Evolutionary conservation across 1,140 invertebrate genomes (phyloP), one percentile per base, ranked within the genome.

Genomic region (Cotesia chilonis): DNA sequence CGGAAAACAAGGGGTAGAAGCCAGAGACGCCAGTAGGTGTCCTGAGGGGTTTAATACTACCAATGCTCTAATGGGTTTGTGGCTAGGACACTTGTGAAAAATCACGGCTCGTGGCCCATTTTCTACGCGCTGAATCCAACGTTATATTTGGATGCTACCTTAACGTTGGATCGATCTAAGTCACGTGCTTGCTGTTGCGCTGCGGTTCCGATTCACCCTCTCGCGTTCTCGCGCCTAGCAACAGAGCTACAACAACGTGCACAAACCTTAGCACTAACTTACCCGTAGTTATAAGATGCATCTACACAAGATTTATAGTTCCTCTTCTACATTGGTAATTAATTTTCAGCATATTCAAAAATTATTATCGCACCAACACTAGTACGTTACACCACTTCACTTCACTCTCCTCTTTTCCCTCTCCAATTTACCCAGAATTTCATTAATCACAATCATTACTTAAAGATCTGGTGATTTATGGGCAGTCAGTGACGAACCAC

Each of bases 111-210:
- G 41, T 68, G 71, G 71, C 71, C 71, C 47, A 72, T 72, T 72
- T 72, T 72, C 64, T 38, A 17, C 35, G 28, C 17, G 20, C 36
- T 54, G 54, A 68, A 68, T 72, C 65, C 64, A 67, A 67, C 28
- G 63, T 72, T 63, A n/a, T 12, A 52, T 66, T 70, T 57, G 65
- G 68, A 52, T 63, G 54, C 37, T 17, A 57, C 52, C 17, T 73
- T 52, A 55, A 55, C 51, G 54, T 65, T 38, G 63, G 70, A 75
- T 75, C 74, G 71, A 75, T 75, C 71, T 73, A 71, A 73, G 74
- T 75, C 74, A 75, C 74, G 74, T 75, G 74, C 74, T 54, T 41
- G 55, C 67, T 72, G 67, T 75, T 72, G 74, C 68, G 73, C 72
- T 74, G 72, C 59, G 72, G 68, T 70, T 70, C 68, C 66, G 54